Conservation (phyloP, 2,113 vertebrate genomes). For the Triplophysa rosa region DNA sequence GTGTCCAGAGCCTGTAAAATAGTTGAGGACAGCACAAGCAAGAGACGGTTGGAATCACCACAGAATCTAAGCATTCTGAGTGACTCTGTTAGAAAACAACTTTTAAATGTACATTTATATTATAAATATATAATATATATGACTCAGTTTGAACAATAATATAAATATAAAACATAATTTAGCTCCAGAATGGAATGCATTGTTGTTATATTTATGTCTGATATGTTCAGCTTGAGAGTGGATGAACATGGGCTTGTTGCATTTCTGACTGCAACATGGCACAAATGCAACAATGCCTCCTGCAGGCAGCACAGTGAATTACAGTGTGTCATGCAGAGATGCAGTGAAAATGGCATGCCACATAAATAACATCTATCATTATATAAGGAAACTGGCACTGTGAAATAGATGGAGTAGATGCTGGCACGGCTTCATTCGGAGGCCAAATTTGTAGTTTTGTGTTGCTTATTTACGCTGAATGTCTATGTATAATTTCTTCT, state of each 20-base stretch:
- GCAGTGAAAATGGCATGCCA: not conserved
- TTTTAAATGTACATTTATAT: too few relatives aligned
- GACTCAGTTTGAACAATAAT: too few relatives aligned
- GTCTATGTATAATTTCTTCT: conserved; percentile 34
- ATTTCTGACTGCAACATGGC: not conserved
- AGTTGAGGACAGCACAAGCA: conserved; percentile 72
- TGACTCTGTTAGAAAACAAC: not conserved
- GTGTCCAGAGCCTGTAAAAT: conserved; percentile 91
- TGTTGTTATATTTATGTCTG: not conserved
- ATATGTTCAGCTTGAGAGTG: not conserved
- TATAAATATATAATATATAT: too few relatives aligned
- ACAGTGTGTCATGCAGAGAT: not conserved
- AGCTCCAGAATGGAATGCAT: not conserved
- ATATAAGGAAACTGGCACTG: not conserved
- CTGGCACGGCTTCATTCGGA: conserved; percentile 8
- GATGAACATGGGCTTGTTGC: not conserved
- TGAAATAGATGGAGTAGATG: conserved; percentile 13
- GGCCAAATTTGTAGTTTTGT: not conserved
- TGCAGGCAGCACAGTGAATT: conserved; percentile 1
- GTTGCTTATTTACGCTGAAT: conserved; percentile 1
- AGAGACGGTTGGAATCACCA: conserved; percentile 73
- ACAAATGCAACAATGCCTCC: conserved; percentile 60
- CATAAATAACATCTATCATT: conserved; percentile 5
- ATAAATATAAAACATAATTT: not conserved
- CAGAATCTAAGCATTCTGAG: conserved; percentile 21